A percentile compares a stretch with the other conserved stretches of the same genome.
phyloP scores from a whole-genome alignment of 1,140 invertebrate species.

The Neotoxoptera formosana region DNA sequence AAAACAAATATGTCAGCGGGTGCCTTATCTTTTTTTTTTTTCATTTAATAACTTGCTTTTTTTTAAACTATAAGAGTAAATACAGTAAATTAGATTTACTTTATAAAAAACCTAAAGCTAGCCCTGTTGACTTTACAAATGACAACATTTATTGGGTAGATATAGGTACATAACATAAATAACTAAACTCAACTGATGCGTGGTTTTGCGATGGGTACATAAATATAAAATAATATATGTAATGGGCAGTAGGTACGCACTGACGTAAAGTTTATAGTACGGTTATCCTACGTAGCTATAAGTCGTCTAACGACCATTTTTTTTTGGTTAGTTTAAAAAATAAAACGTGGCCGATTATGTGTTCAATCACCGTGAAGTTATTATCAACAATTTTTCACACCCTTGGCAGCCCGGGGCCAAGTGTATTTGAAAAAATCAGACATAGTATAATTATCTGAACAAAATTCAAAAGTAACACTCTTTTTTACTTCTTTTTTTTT shows the following conservation, averaged over 20 bases:
- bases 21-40: no score
- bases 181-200: neutral
- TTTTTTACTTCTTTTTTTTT: neutral
- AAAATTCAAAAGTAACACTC: neutral
- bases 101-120: no score
- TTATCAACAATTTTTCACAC: constrained; percentile 33
- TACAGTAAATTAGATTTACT: no score
- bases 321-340: neutral
- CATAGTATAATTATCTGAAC: neutral
- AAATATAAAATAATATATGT: neutral
- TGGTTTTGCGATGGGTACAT: neutral
- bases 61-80: no score
- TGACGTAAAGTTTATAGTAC: neutral
- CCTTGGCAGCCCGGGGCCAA: neutral
- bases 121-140: no score
- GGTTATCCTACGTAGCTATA: neutral
- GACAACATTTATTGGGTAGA: neutral
- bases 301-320: neutral
- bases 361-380: neutral
- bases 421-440: neutral
- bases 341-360: neutral
- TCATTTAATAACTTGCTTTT: no score
- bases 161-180: neutral
- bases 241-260: no score
- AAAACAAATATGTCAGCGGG: no score